Conservation (phyloP, 1,140 invertebrate species). For the Heliconius hermathena region DNA sequence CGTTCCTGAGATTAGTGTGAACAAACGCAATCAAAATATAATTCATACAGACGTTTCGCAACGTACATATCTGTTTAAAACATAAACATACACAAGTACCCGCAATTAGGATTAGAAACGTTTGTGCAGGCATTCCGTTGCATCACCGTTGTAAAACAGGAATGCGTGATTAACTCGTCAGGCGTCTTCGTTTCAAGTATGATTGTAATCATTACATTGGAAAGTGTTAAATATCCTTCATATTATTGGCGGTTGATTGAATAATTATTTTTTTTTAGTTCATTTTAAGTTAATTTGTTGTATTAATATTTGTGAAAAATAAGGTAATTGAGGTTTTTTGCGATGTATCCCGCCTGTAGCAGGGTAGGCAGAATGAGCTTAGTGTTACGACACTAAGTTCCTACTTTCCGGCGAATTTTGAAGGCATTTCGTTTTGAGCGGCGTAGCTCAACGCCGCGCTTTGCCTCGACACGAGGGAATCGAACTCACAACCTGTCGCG, state of each 20-base stretch:
- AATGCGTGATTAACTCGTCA: slow-evolving; percentile 55
- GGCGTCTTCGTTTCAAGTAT: slow-evolving; percentile 33
- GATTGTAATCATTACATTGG: slow-evolving; percentile 29
- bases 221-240: slow-evolving; percentile 34
- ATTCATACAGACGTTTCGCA: neutral
- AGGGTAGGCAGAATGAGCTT: too few species aligned
- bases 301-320: neutral
- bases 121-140: slow-evolving; percentile 44
- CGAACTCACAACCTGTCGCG: too few species aligned
- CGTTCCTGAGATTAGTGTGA: too few species aligned
- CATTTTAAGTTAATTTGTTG: neutral
- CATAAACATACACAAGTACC: neutral
- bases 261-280: neutral
- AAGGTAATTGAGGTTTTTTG: too few species aligned
- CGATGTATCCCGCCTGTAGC: too few species aligned
- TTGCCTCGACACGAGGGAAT: too few species aligned
- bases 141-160: slow-evolving; percentile 46
- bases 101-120: slow-evolving; percentile 26
- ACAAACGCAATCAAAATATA: neutral
- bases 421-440: too few species aligned
- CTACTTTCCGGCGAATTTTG: too few species aligned
- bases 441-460: too few species aligned
- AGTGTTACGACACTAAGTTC: too few species aligned
- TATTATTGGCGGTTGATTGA: slow-evolving; percentile 20
- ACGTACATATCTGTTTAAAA: neutral